These are phyloP conservation scores for Steinernema feltiae DNA, from an alignment of 1,140 invertebrate species.

Conservation along the genomic window DNA sequence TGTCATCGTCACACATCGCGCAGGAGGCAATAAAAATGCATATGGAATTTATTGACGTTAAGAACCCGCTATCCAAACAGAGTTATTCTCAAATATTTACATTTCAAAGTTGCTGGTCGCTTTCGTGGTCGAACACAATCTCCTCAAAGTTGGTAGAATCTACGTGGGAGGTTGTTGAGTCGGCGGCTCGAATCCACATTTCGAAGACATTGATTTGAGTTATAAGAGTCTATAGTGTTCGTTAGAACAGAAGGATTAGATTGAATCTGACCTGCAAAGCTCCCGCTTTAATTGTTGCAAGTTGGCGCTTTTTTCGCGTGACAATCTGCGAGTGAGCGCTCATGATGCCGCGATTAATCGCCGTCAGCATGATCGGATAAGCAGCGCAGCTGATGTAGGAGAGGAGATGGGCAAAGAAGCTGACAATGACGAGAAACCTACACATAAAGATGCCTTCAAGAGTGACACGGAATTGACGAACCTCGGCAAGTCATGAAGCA, in stretches of 20 bases:
- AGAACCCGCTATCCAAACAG: constrained; percentile 9
- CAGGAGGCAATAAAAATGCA: no score
- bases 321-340: constrained; percentile 22
- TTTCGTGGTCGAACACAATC: background rate
- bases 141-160: background rate
- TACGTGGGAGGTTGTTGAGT: background rate
- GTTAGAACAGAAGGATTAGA: background rate
- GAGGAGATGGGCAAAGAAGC: constrained; percentile 15
- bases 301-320: constrained; percentile 15
- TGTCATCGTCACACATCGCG: no score
- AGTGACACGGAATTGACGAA: background rate
- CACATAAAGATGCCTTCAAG: background rate
- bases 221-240: background rate
- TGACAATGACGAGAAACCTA: constrained; percentile 19
- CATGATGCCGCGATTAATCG: constrained; percentile 22
- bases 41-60: background rate
- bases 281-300: constrained; percentile 20
- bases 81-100: background rate
- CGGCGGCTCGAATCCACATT: constrained; percentile 10
- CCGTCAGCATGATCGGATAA: constrained; percentile 21
- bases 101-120: constrained; percentile 2
- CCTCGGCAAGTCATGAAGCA: constrained; percentile 2
- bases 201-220: constrained; percentile 8
- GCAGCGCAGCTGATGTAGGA: constrained; percentile 25
- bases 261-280: constrained; percentile 16